Conservation (phyloP, 2,797 vertebrate genomes). For the Miichthys miiuy region DNA sequence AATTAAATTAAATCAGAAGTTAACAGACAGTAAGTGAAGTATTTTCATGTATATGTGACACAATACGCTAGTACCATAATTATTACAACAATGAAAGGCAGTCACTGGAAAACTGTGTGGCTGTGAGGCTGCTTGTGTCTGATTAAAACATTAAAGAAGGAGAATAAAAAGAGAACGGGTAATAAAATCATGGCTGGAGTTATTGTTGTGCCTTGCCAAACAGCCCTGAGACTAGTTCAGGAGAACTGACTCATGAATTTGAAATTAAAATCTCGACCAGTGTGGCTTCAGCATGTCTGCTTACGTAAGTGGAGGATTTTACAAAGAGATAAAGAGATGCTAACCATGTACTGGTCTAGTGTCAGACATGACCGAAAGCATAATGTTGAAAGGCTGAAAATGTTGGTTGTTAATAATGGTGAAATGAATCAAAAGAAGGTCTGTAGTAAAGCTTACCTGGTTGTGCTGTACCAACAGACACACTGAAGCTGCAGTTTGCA, state of each 20-base stretch:
- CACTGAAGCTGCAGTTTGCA: constrained; percentile 91
- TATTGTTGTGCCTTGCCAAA: neutral
- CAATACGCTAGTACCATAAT: too few species aligned
- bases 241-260: neutral
- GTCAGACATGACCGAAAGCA: neutral
- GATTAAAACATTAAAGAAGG: too few species aligned
- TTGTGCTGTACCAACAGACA: constrained; percentile 78
- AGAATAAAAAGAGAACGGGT: neutral
- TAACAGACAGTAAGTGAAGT: too few species aligned
- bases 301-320: too few species aligned
- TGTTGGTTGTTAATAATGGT: neutral
- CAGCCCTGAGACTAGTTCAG: neutral
- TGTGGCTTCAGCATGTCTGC: too few species aligned
- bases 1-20: too few species aligned
- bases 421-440: neutral
- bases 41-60: too few species aligned
- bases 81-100: too few species aligned
- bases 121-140: too few species aligned
- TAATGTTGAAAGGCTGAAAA: neutral
- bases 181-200: neutral
- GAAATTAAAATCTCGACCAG: too few species aligned
- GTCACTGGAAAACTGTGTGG: too few species aligned
- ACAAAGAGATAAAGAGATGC: neutral
- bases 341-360: neutral
- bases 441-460: neutral